Percentiles rank a stretch among this genome's conserved stretches.
These are phyloP conservation scores for Enoplosus armatus DNA, from an alignment of 2,797 vertebrate genomes.

Conservation along the genomic window DNA sequence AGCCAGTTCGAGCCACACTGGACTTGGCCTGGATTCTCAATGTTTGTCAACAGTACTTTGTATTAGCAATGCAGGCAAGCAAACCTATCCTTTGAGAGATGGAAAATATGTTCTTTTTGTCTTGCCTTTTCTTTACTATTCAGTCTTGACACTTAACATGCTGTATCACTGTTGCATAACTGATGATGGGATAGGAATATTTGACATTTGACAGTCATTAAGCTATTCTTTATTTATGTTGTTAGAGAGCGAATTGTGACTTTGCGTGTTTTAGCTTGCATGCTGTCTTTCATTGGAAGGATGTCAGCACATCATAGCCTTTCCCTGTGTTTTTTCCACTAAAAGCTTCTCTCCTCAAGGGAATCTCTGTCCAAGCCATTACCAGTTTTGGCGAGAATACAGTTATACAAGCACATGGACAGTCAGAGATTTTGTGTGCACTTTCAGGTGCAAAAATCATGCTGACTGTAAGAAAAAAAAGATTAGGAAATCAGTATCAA, in stretches of 20 bases:
- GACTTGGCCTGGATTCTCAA: constrained; percentile 31
- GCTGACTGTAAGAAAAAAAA: constrained; percentile 27
- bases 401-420: constrained; percentile 54
- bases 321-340: constrained; percentile 36
- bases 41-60: constrained; percentile 38
- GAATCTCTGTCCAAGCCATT: constrained; percentile 69
- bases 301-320: constrained; percentile 49
- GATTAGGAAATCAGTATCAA: constrained; percentile 35
- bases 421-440: constrained; percentile 44
- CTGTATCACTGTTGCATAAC: constrained; percentile 27
- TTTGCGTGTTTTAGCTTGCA: constrained; percentile 47
- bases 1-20: constrained; percentile 46
- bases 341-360: constrained; percentile 69
- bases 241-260: constrained; percentile 36
- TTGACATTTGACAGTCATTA: constrained; percentile 31
- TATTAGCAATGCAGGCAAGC: constrained; percentile 9
- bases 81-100: constrained; percentile 25
- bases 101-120: background rate
- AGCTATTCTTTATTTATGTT: constrained; percentile 42
- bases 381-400: constrained; percentile 58
- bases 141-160: constrained; percentile 25
- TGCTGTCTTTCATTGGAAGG: constrained; percentile 30
- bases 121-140: constrained; percentile 23
- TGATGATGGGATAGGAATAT: constrained; percentile 30
- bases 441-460: constrained; percentile 65